Conservation (phyloP, 2,113 vertebrate genomes). For the Coptodon bakossiorum region DNA sequence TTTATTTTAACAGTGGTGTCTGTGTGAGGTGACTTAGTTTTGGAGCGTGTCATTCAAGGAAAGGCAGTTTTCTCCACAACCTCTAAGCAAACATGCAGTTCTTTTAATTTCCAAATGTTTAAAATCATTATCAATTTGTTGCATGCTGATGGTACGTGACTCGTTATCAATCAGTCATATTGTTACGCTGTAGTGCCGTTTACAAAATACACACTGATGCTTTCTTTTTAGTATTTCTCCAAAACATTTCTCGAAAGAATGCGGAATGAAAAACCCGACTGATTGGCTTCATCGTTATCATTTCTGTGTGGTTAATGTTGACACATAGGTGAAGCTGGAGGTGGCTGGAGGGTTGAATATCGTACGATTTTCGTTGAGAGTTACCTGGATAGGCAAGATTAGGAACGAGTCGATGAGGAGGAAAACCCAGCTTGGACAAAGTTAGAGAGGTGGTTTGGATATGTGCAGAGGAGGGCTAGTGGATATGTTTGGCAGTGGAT, state of each 20-base stretch:
- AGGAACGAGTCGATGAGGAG: not conserved
- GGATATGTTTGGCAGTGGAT: not conserved
- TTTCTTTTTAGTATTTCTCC: not conserved
- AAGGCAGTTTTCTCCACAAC: not conserved
- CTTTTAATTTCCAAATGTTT: not conserved
- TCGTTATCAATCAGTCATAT: rapidly evolving
- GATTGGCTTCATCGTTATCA: not conserved
- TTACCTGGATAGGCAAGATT: not conserved
- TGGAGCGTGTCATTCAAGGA: not conserved
- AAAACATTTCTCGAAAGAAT: not conserved
- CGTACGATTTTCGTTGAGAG: rapidly evolving
- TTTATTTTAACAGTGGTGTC: not conserved
- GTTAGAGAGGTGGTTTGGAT: not conserved
- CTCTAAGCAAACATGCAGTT: not conserved
- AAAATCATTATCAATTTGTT: not conserved
- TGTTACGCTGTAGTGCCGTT: not conserved
- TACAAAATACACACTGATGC: not conserved
- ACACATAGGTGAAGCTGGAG: not conserved
- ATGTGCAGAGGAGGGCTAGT: not conserved
- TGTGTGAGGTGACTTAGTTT: rapidly evolving
- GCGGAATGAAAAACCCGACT: not conserved
- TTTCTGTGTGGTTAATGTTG: not conserved
- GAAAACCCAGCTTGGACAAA: not conserved
- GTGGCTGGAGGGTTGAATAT: not conserved
- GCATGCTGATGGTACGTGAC: not conserved